Conservation (phyloP, 2,113 vertebrate species). For the Leptocoma aspasia region DNA sequence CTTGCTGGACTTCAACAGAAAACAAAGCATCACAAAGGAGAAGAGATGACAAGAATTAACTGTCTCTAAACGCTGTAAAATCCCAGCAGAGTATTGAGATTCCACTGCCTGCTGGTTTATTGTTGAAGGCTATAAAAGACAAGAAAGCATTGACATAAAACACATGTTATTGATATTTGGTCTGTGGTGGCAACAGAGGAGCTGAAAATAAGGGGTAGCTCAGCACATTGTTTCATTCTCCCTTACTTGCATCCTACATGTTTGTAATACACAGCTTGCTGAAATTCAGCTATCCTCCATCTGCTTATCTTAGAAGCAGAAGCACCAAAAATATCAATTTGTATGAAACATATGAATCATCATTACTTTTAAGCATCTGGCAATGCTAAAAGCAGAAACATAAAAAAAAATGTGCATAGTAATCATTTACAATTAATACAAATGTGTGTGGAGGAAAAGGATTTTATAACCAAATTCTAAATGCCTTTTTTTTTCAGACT, state of each 20-base stretch:
- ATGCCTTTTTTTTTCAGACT: background rate
- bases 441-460: background rate
- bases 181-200: background rate
- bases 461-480: background rate
- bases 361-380: background rate
- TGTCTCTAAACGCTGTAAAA: background rate
- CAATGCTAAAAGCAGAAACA: background rate
- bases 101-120: background rate
- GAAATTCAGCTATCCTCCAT: background rate
- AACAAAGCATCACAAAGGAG: background rate
- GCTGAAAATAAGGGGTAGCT: background rate
- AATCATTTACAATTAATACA: background rate
- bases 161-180: background rate
- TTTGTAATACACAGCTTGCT: background rate
- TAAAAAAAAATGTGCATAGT: background rate
- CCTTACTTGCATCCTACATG: background rate
- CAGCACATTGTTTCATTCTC: background rate
- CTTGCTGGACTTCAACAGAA: background rate
- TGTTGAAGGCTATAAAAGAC: background rate
- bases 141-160: background rate
- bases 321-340: background rate
- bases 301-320: background rate
- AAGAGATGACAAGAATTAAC: background rate
- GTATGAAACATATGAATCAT: background rate
- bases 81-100: background rate